Evolutionary conservation across 2,888 invertebrate genomes (phyloP), one percentile per base, ranked within the genome.

Genomic region (Spilarctia lutea): DNA sequence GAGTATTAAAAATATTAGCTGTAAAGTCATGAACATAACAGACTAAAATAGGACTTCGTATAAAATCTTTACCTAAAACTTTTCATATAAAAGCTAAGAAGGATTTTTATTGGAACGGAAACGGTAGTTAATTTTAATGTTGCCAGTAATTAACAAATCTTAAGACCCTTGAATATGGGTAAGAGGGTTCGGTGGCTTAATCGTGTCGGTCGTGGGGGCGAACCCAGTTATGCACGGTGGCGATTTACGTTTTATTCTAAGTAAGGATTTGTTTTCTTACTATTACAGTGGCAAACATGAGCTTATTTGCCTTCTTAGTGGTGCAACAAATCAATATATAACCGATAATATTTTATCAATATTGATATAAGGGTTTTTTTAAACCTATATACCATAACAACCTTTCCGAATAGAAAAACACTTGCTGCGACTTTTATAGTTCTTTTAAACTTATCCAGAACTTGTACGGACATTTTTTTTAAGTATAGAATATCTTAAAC

Each of bases 101-200:
- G 87, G 87, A 88, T 90, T 92, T 91, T 92, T 91, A 88, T 89
- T 87, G 89, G 83, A 87, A 87, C 85, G 88, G 89, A 86, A 88
- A 88, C 85, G 89, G 93, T 90, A 92, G 93, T 94, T 94, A 94
- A 94, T 94, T 94, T 93, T 92, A 93, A 94, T 91, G 93, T 91
- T 90, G 91, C 88, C 91, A 86, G 93, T 94, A 94, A 94, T 94
- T 94, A 95, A 94, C 94, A 91, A 92, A 93, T 94, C 94, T 94
- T 92, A 90, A 91, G 92, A 89, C 91, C 90, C 92, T 94, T 88
- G 90, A 93, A 92, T 91, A 90, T 92, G 91, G 91, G 91, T 84
- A 85, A 85, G 85, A 90, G 89, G 86, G 85, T 88, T 85, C 83
- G 80, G 86, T 81, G 88, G 85, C 90, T 91, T 93, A 91, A 93